Evolutionary conservation across 2,113 vertebrate genomes (phyloP), one percentile per base, ranked within the genome.

Genomic region (Malurus cyaneus): DNA sequence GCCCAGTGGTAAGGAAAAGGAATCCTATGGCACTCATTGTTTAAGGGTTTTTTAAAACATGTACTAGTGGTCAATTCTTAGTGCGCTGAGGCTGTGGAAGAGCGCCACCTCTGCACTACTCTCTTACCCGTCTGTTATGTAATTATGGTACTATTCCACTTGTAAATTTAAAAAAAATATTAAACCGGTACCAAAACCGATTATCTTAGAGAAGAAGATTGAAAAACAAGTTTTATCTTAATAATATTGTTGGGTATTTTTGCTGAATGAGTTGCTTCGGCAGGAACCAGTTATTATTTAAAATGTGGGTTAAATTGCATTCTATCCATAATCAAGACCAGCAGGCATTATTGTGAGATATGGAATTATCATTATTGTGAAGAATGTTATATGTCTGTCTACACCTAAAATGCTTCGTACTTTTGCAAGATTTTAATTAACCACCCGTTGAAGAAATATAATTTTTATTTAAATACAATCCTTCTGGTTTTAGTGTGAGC

Each of bases 1-100:
- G 97, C 94, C 96, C 93, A 80, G 72, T 95, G 88, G 98, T 98
- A 98, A 97, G 96, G 85, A 60, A 73, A 80, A 96, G 39, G 39
- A 94, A 39, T 34, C 76, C 64, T 52, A 10, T 92, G 91, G 73
- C 72, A 86, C 7, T 94, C 62, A 47, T 20, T 91, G 85, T 95
- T 96, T 50, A 36, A 31, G 2, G 0, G 18, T 81, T 92, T 77
- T 66, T n/a, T n/a, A n/a, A n/a, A n/a, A n/a, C n/a, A n/a, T n/a
- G n/a, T n/a, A n/a, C n/a, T n/a, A n/a, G n/a, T n/a, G n/a, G 34
- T 47, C 41, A 36, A 15, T 80, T 70, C 47, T 24, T 34, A 12
- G 20, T 16, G 46, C 46, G 10, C 32, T 56, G 53, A 52, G n/a
- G 9, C 59, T 21, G 20, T 72, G 32, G 16, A 69, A 66, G 25